A percentile compares a stretch with the other conserved stretches of the same genome.
Evolutionary conservation across 2,797 vertebrate genomes (phyloP).

Genomic region (Rhinatrema bivittatum): DNA sequence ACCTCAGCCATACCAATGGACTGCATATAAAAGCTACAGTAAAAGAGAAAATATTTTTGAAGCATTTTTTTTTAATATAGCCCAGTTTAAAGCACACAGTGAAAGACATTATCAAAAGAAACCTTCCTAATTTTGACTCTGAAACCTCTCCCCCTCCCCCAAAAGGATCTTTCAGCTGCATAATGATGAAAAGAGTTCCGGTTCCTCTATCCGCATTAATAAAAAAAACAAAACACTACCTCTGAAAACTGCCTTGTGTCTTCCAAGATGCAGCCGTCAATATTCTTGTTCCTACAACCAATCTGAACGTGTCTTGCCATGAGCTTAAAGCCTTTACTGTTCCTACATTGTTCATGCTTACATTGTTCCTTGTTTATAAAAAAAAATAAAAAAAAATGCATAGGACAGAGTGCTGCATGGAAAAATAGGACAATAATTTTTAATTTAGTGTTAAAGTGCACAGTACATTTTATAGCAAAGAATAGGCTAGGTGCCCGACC

Average conservation of each 20-base stretch:
- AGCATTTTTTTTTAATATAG: constrained; percentile 44
- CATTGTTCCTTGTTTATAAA: no score
- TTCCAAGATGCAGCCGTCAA: constrained; percentile 49
- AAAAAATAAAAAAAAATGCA: no score
- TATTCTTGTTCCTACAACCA: constrained; percentile 46
- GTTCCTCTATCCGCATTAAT: constrained; percentile 61
- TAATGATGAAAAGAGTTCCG: constrained; percentile 67
- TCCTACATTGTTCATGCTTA: constrained; percentile 39
- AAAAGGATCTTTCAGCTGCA: constrained; percentile 54
- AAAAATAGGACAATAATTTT: constrained; percentile 55
- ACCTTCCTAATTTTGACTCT: constrained; percentile 44
- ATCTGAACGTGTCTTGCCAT: constrained; percentile 35
- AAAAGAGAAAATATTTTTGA: constrained; percentile 43
- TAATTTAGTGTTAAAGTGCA: constrained; percentile 71
- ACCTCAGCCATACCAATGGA: constrained; percentile 27
- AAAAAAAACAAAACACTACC: constrained; percentile 58
- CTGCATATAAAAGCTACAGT: constrained; percentile 27
- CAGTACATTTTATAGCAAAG: constrained; percentile 51
- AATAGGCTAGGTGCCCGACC: constrained; percentile 44
- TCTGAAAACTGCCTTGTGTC: constrained; percentile 54
- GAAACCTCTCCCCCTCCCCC: no score
- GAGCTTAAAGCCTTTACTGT: constrained; percentile 44
- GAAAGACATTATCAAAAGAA: constrained; percentile 47
- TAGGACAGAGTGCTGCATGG: constrained; percentile 47
- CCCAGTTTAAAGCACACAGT: constrained; percentile 42